phyloP scores from a whole-genome alignment of 1,140 invertebrate genomes.

The Tyrophagus putrescentiae region DNA sequence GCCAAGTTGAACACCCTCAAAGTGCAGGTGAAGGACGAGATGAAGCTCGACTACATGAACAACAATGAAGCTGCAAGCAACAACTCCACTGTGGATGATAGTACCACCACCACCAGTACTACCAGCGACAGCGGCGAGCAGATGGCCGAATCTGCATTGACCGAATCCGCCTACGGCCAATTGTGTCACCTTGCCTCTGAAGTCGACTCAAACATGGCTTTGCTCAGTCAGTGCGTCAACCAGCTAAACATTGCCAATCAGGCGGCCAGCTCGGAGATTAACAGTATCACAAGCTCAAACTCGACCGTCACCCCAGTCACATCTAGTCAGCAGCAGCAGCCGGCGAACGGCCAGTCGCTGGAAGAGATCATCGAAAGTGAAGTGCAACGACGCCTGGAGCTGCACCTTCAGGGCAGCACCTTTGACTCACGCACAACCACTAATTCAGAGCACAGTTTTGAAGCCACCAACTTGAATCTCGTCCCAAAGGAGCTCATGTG shows the following conservation, averaged over 20 bases:
- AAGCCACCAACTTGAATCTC: too few species aligned
- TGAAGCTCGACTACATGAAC: slow-evolving; percentile 9
- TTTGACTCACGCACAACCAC: too few species aligned
- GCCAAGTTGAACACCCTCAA: slow-evolving; percentile 9
- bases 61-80: not conserved
- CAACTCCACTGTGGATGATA: not conserved
- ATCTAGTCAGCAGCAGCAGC: slow-evolving; percentile 33
- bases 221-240: not conserved
- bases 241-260: too few species aligned
- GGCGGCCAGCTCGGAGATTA: too few species aligned
- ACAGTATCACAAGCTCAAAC: slow-evolving; percentile 15
- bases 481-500: too few species aligned
- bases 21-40: slow-evolving; percentile 7
- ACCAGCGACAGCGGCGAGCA: too few species aligned
- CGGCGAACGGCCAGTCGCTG: slow-evolving; percentile 32
- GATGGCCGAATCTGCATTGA: not conserved
- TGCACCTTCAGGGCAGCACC: slow-evolving; percentile 30
- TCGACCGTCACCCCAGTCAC: slow-evolving; percentile 31
- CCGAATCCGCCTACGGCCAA: not conserved
- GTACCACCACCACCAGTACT: too few species aligned
- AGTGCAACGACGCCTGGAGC: slow-evolving; percentile 34
- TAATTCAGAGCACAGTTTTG: too few species aligned
- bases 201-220: not conserved
- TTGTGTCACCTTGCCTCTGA: not conserved
- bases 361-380: slow-evolving; percentile 35